These are phyloP conservation scores for Halcyon badia DNA, from an alignment of 2,797 vertebrate species.

Conservation along the genomic window DNA sequence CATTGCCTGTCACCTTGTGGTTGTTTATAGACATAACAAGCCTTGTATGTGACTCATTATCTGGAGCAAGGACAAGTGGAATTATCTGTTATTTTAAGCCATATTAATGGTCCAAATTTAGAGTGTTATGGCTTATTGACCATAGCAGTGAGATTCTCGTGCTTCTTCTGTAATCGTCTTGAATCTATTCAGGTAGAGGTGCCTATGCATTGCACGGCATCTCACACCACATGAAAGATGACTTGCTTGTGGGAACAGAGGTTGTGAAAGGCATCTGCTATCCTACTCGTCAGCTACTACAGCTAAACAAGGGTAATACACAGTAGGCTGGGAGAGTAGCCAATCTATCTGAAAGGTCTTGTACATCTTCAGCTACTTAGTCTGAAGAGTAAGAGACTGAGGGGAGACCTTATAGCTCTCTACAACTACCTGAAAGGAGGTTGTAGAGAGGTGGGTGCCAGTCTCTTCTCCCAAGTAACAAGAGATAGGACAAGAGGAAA, in stretches of 20 bases:
- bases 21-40: not conserved
- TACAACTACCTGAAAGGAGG: too few relatives aligned
- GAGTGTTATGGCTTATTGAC: not conserved
- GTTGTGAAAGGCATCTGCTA: not conserved
- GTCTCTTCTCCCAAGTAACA: too few relatives aligned
- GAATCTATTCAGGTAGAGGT: not conserved
- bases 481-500: too few relatives aligned
- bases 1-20: slow-evolving; percentile 68
- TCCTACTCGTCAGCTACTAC: not conserved
- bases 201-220: not conserved
- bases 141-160: not conserved
- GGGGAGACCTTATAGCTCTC: too few relatives aligned
- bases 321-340: not conserved
- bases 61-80: not conserved
- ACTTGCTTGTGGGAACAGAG: not conserved
- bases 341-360: not conserved
- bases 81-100: not conserved
- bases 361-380: not conserved
- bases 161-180: not conserved
- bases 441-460: too few relatives aligned
- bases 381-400: too few relatives aligned
- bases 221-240: not conserved
- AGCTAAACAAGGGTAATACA: not conserved
- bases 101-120: not conserved
- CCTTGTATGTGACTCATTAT: not conserved